Base-by-base conservation (phyloP, 2,113 vertebrate species). In the Ameiurus melas region DNA sequence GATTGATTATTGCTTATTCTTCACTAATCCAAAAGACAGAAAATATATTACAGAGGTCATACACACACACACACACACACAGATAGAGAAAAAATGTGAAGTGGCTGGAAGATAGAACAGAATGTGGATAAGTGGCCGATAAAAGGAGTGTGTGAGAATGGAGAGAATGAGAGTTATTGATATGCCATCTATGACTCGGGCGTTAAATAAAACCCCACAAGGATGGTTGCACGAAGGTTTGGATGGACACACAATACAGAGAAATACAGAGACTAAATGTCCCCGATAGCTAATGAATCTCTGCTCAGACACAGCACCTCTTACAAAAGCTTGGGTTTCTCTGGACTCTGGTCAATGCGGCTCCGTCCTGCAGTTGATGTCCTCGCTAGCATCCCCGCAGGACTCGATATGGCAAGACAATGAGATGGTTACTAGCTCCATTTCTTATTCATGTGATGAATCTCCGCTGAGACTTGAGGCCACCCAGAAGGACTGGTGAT, bases 371-470 rank as follows among this genome's bases (percentile, higher is more conserved):
- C 43, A 30, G 71, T 39, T 36, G 91, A 91, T 90, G 82, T 92
- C 88, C 87, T 86, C 88, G 84, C 81, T 90, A 90, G 85, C 55
- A 33, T 86, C 70, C 86, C 87, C 43, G 0, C 25, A 91, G 92
- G 94, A 92, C 90, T 90, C 86, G 81, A 87, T 89, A 92, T 81
- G 88, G 92, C 90, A 89, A 89, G 89, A 90, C 58, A 92, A 92
- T 93, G 91, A 91, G 93, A 94, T 94, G 90, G 93, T 95, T 94
- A 93, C 92, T 16, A 89, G 91, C 90, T 58, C 90, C 93, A 92
- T 93, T 90, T 96, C 94, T 95, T 94, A 94, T 96, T 95, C 90
- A 92, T 94, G 94, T 90, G 94, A 92, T 91, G 91, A 91, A 91
- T 91, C 91, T 87, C 89, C 91, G 88, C 13, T 71, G 92, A 92